Evolutionary conservation across 2,797 vertebrate genomes (phyloP).

Genomic region (Poecile montanus): DNA sequence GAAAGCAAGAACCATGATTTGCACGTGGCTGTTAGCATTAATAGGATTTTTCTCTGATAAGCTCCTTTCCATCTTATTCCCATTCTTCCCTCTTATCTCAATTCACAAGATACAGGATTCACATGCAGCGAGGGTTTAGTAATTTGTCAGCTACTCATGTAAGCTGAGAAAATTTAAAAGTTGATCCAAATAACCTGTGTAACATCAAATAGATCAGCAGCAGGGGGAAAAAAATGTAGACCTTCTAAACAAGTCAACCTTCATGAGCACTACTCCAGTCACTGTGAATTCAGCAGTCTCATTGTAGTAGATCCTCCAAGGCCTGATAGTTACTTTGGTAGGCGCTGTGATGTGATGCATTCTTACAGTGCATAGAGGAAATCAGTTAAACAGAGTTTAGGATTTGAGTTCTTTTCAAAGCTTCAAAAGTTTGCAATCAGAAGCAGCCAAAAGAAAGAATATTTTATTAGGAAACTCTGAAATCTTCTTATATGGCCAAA

Average conservation of each 20-base stretch:
- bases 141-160: background rate
- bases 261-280: background rate
- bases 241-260: background rate
- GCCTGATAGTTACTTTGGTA: background rate
- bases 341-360: background rate
- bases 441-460: background rate
- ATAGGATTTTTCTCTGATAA: slow-evolving; percentile 40
- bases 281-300: background rate
- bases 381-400: background rate
- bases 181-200: background rate
- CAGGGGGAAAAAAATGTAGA: background rate
- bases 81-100: slow-evolving; percentile 16
- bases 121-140: background rate
- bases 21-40: slow-evolving; percentile 31
- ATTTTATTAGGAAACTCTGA: background rate
- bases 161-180: background rate
- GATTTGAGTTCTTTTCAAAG: background rate
- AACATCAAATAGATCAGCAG: background rate
- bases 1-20: slow-evolving; percentile 8
- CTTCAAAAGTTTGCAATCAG: background rate
- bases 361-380: background rate
- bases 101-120: background rate
- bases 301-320: background rate
- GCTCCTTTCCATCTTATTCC: background rate
- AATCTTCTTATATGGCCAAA: background rate